Conservation (phyloP, 1,140 invertebrate genomes). For the Orussus abietinus region DNA sequence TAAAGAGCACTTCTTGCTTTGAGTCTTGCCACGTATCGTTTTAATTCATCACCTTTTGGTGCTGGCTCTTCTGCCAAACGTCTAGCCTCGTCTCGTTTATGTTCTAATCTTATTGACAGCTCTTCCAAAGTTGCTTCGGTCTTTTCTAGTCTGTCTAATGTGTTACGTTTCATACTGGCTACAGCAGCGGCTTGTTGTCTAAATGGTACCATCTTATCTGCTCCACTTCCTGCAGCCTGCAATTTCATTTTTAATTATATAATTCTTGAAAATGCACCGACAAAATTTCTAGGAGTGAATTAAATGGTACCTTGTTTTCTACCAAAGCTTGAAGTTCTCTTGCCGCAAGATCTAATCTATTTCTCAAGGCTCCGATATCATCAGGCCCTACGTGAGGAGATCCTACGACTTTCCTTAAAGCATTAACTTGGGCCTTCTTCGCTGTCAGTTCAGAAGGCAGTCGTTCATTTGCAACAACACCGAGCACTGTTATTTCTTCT, state of each 20-base stretch:
- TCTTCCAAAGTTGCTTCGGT: constrained; percentile 59
- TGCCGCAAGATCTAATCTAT: constrained; percentile 32
- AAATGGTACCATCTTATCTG: constrained; percentile 78
- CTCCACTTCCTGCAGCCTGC: constrained; percentile 44
- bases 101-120: constrained; percentile 54
- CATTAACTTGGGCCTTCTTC: constrained; percentile 63
- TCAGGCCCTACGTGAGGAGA: constrained; percentile 66
- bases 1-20: constrained; percentile 75
- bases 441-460: constrained; percentile 67
- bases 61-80: constrained; percentile 57
- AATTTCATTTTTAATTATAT: constrained; percentile 10
- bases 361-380: constrained; percentile 60
- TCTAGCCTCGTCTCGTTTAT: constrained; percentile 52
- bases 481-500: constrained; percentile 68
- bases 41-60: constrained; percentile 77
- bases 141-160: constrained; percentile 66
- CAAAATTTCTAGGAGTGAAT: not conserved
- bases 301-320: constrained; percentile 31
- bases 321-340: constrained; percentile 41
- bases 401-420: constrained; percentile 64
- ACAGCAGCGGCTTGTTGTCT: constrained; percentile 80
- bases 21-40: constrained; percentile 75
- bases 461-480: constrained; percentile 71
- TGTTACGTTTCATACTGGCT: constrained; percentile 70
- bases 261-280: constrained; percentile 3